Conservation (phyloP, 2,113 vertebrate species). For the Myxocyprinus asiaticus region DNA sequence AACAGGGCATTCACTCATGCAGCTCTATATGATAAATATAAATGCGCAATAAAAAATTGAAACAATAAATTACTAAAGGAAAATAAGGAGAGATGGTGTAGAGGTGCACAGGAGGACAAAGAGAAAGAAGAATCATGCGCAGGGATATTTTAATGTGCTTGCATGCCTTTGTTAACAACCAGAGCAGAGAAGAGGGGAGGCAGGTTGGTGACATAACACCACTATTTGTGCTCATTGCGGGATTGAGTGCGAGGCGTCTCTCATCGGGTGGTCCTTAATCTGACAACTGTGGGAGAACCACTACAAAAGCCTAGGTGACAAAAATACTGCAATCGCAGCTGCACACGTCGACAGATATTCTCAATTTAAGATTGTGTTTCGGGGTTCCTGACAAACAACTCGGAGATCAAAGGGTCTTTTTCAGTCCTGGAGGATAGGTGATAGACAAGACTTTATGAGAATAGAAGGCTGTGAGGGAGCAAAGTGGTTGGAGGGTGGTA, state of each 20-base stretch:
- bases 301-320: slow-evolving; percentile 33
- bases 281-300: slow-evolving; percentile 41
- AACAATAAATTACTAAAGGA: slow-evolving; percentile 12
- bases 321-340: slow-evolving; percentile 39
- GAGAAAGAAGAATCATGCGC: slow-evolving; percentile 4
- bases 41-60: not conserved
- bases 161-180: slow-evolving; percentile 56
- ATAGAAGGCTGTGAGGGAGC: slow-evolving; percentile 9
- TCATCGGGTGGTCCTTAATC: slow-evolving; percentile 46
- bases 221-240: not conserved
- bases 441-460: slow-evolving; percentile 34
- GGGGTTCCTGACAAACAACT: slow-evolving; percentile 39
- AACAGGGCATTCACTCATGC: slow-evolving; percentile 44
- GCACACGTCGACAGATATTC: slow-evolving; percentile 40
- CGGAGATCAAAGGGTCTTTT: slow-evolving; percentile 49
- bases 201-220: slow-evolving; percentile 1
- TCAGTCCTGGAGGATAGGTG: slow-evolving; percentile 13
- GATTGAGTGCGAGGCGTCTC: not conserved
- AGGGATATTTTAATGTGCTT: slow-evolving; percentile 14
- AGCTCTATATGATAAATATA: slow-evolving; percentile 17
- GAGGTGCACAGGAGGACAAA: not conserved
- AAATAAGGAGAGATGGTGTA: slow-evolving; percentile 1
- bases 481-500: not conserved
- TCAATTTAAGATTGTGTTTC: slow-evolving; percentile 5
- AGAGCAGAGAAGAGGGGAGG: slow-evolving; percentile 62